Percentiles rank a stretch among this genome's conserved stretches.
phyloP scores from a whole-genome alignment of 2,113 vertebrate genomes.

The Laticauda colubrina region DNA sequence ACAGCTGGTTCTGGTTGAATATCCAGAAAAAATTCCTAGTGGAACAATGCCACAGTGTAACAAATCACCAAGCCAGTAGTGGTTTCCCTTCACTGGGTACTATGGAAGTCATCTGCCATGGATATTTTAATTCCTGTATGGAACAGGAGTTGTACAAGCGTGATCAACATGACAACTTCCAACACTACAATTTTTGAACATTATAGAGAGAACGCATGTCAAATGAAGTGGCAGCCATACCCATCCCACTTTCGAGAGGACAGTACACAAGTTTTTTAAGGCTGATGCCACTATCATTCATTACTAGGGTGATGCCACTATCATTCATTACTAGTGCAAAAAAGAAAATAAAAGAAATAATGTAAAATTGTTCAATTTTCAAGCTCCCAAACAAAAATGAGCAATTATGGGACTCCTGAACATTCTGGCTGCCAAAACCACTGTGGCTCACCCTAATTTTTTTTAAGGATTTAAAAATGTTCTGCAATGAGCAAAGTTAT shows the following conservation, averaged over 20 bases:
- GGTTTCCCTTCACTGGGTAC: background rate
- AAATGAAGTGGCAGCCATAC: background rate
- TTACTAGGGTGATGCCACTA: background rate
- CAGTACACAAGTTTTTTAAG: background rate
- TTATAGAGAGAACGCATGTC: background rate
- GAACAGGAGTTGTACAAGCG: background rate
- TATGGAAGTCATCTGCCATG: background rate
- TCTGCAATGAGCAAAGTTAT: background rate
- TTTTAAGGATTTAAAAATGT: background rate
- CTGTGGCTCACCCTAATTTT: background rate
- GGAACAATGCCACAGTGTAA: background rate
- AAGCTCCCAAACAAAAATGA: background rate
- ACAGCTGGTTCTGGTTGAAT: background rate
- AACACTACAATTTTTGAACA: background rate
- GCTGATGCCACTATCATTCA: background rate
- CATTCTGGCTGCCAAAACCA: rapidly evolving
- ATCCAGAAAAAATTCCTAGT: background rate
- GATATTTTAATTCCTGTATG: background rate
- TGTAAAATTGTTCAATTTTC: background rate
- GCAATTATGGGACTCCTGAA: rapidly evolving
- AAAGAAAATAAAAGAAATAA: background rate
- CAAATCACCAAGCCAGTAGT: background rate
- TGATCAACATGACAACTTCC: background rate
- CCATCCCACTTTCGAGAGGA: background rate
- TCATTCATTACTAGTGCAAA: rapidly evolving